These are phyloP conservation scores for Tyria jacobaeae DNA, from an alignment of 2,888 invertebrate species.

Conservation along the genomic window DNA sequence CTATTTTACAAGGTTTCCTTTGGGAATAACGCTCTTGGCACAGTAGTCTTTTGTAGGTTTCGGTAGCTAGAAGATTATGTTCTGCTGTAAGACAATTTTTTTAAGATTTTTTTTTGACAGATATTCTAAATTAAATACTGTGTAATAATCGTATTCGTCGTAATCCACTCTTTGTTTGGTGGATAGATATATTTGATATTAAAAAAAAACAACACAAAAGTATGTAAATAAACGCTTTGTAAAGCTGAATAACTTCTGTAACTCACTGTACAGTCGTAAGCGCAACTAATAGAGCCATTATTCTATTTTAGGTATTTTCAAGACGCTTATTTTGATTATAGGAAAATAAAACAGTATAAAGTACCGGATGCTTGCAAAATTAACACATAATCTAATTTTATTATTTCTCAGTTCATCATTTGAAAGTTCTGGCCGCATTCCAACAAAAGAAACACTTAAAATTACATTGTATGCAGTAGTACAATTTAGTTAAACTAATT, in stretches of 20 bases:
- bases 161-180: too few species aligned
- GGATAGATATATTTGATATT: too few species aligned
- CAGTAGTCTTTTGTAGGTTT: too few species aligned
- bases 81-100: too few species aligned
- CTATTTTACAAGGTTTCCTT: slow-evolving; percentile 14
- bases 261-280: slow-evolving; percentile 8
- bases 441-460: slow-evolving; percentile 3
- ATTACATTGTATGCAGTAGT: slow-evolving; percentile 8
- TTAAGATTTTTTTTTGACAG: too few species aligned
- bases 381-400: slow-evolving; percentile 14
- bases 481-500: neutral
- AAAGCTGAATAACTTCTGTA: slow-evolving; percentile 32
- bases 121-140: too few species aligned
- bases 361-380: neutral
- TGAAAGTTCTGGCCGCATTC: slow-evolving; percentile 4
- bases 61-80: too few species aligned
- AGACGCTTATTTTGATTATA: neutral
- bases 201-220: slow-evolving; percentile 16
- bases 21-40: neutral
- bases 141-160: too few species aligned
- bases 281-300: slow-evolving; percentile 12
- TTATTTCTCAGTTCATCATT: neutral
- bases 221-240: slow-evolving; percentile 43
- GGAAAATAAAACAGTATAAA: neutral
- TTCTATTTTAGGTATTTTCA: neutral